Base-by-base conservation (phyloP, 92 coral and sea anemone species). In the Umimayanthus kanabou region DNA sequence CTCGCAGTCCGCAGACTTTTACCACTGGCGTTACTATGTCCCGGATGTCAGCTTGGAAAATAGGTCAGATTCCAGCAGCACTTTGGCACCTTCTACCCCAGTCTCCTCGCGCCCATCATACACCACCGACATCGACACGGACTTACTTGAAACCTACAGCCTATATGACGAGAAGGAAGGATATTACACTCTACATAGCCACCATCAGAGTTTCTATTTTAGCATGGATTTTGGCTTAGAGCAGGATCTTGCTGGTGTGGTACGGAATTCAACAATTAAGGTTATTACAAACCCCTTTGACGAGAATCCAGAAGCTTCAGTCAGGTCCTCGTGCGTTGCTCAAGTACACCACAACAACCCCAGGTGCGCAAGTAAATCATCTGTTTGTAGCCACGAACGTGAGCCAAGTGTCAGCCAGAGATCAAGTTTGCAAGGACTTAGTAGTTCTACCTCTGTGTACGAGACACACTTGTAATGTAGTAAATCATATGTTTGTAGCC, bases 211-310 rank as follows among this genome's bases (percentile, higher is more conserved):
- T 80, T 92, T 75, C 42, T 82, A 91, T 33, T 82, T 92, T 9
- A 87, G 89, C 39, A 87, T 92, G 58, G 93, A 90, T 45, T 92
- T 90, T 39, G 91, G 91, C 6, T 67, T 65, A 89, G 93, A 92
- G 7, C 50, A 61, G 73, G 58, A 40, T 0, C 57, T 82, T 23
- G 10, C 77, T 42, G 75, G 10, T n/a, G 29, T 23, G 14, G 58
- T 28, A 42, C 72, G n/a, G 61, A 43, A 66, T 26, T 15, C 86
- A 23, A 47, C 39, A 28, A 66, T 42, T 39, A 66, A 49, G 33
- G 9, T 82, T 28, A 58, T 42, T 25, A 43, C 86, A 67, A 82
- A 82, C 50, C 86, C 86, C 25, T 25, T 82, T 5, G 76, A 28
- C 11, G 58, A 25, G 57, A 69, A 3, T 3, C 22, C n/a, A 33